These are phyloP conservation scores for Styela plicata DNA, from an alignment of 23 tunicate genomes.

Conservation along the genomic window DNA sequence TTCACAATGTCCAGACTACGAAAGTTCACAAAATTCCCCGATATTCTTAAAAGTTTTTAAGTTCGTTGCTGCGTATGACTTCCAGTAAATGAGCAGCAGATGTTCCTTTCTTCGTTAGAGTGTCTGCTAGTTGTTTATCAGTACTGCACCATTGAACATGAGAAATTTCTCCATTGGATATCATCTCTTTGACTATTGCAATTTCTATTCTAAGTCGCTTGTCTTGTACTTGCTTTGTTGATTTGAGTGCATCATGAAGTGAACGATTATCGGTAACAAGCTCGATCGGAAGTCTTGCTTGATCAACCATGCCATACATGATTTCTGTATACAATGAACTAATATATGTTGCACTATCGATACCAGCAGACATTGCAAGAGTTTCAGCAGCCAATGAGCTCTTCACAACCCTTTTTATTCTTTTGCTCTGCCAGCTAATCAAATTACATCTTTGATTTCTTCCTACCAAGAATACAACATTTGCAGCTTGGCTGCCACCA, in stretches of 20 bases:
- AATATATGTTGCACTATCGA: slow-evolving; percentile 1
- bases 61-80: background rate
- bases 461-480: no score
- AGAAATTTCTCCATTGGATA: background rate
- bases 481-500: slow-evolving; percentile 37
- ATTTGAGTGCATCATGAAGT: slow-evolving; percentile 9
- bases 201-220: slow-evolving; percentile 19
- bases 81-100: slow-evolving; percentile 1
- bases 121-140: slow-evolving; percentile 14
- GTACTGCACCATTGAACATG: background rate
- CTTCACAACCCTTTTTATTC: slow-evolving; percentile 24
- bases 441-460: no score
- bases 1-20: no score
- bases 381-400: slow-evolving; percentile 38
- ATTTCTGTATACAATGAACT: background rate
- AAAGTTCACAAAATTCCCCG: background rate
- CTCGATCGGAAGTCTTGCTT: slow-evolving; percentile 8
- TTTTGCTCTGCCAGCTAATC: slow-evolving; percentile 23
- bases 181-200: background rate
- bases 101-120: slow-evolving; percentile 6
- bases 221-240: slow-evolving; percentile 13
- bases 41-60: slow-evolving; percentile 10
- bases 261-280: slow-evolving; percentile 27
- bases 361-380: no score
- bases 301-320: background rate